Base-by-base conservation (phyloP, 2,797 vertebrate species). In the Scomberomorus guttatus region DNA sequence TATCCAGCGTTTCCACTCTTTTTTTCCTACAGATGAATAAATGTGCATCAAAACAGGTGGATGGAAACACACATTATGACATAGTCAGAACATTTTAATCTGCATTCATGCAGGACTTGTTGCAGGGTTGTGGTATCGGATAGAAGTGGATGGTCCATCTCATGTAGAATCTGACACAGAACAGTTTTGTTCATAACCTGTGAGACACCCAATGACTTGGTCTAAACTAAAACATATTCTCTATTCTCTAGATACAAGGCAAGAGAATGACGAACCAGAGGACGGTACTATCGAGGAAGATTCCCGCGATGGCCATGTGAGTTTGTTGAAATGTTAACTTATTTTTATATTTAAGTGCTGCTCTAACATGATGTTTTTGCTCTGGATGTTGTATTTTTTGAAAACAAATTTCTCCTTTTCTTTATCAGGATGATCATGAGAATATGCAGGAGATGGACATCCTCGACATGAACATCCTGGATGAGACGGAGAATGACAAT, bases 201-300 rank as follows among this genome's bases (percentile, higher is more conserved):
- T 4, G 25, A 6, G 42, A 52, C 22, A 54, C n/a, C 15, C 0
- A 34, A 18, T 15, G 9, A 32, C 4, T 20, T 66, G 12, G 1
- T 51, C 25, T 85, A 27, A 88, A 69, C 7, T 24, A 3, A 71
- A 48, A 1, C 9, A 2, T 74, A 10, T 66, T 71, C 18, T 60
- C 15, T 17, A 17, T 63, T 79, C 27, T 74, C 4, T 75, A 99
- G 98, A 97, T 55, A 91, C 94, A 56, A 96, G 90, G 77, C 82
- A 83, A 59, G 98, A 97, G 0, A 96, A 94, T 18, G 97, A 97
- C 27, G 97, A 96, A 80, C 72, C 85, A 8, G 98, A 98, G 68
- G 98, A 98, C 67, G 93, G 93, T 3, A 94, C 94, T 22, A 73
- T 97, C 13, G 98, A 98, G 66, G 98, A 98, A 46, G 97, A 98